These are phyloP conservation scores for Squalus acanthias DNA, from an alignment of 2,797 vertebrate species.

Conservation along the genomic window DNA sequence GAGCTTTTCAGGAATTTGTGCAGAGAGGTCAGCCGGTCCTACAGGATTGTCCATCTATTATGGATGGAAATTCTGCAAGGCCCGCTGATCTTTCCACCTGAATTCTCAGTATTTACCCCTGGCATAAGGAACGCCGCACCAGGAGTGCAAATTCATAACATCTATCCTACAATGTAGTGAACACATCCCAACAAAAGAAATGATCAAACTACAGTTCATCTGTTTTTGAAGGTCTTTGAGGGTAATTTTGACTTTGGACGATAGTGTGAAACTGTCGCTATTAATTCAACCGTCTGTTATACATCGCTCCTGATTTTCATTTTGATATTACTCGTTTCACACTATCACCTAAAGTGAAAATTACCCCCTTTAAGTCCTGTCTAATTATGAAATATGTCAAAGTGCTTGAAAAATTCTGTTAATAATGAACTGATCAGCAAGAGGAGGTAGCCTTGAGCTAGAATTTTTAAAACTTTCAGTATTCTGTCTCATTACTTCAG, in stretches of 20 bases:
- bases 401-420: background rate
- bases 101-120: background rate
- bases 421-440: background rate
- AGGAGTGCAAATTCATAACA: background rate
- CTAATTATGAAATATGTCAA: background rate
- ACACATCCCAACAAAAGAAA: background rate
- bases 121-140: background rate
- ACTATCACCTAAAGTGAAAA: background rate
- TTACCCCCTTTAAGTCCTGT: background rate
- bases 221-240: background rate
- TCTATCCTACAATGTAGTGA: background rate
- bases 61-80: background rate
- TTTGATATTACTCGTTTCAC: background rate
- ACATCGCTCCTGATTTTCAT: background rate
- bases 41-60: background rate
- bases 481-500: background rate
- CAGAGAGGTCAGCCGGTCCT: background rate
- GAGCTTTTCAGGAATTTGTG: background rate
- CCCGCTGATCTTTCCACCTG: background rate
- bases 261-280: background rate
- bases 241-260: background rate
- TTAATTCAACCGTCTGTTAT: background rate
- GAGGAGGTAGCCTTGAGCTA: background rate
- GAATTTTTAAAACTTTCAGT: background rate
- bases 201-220: background rate